A percentile compares a stretch with the other conserved stretches of the same genome.
phyloP scores from a whole-genome alignment of 2,888 invertebrate genomes.

The Autographa gamma region DNA sequence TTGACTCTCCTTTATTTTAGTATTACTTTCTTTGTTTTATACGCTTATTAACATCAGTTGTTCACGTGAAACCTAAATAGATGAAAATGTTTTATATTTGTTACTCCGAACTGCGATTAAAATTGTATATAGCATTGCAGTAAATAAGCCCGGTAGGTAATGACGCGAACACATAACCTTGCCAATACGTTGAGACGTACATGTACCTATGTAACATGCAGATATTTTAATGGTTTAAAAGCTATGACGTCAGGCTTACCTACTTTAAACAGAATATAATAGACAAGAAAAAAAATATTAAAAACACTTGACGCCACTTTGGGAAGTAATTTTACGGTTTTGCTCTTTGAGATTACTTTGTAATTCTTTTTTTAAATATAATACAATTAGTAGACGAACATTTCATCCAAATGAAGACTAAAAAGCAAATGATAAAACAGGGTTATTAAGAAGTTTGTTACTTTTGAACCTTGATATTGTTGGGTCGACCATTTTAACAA shows the following conservation, averaged over 20 bases:
- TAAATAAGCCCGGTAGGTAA: constrained; percentile 37
- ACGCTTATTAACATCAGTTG: too few relatives aligned
- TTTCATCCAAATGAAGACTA: not conserved
- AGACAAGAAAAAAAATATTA: not conserved
- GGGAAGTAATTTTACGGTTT: not conserved
- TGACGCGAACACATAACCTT: constrained; percentile 52
- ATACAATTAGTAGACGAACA: not conserved
- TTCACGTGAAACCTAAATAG: not conserved
- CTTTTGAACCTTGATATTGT: too few relatives aligned
- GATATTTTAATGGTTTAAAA: constrained; percentile 29
- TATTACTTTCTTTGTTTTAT: too few relatives aligned
- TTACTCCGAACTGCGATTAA: constrained; percentile 22
- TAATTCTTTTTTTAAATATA: not conserved
- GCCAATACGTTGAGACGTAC: constrained; percentile 39
- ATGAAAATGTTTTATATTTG: constrained; percentile 7
- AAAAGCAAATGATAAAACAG: too few relatives aligned
- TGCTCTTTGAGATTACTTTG: not conserved
- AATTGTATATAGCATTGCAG: constrained; percentile 40
- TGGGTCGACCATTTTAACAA: too few relatives aligned
- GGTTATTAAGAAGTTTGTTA: too few relatives aligned
- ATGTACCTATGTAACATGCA: constrained; percentile 16
- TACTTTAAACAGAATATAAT: constrained; percentile 21
- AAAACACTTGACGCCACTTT: not conserved
- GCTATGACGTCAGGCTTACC: constrained; percentile 29
- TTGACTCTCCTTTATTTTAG: too few relatives aligned